Percentiles rank a stretch among this genome's conserved stretches.
Conservation (phyloP, 2,888 invertebrate species). For the Phoenoteleia sp. region DNA sequence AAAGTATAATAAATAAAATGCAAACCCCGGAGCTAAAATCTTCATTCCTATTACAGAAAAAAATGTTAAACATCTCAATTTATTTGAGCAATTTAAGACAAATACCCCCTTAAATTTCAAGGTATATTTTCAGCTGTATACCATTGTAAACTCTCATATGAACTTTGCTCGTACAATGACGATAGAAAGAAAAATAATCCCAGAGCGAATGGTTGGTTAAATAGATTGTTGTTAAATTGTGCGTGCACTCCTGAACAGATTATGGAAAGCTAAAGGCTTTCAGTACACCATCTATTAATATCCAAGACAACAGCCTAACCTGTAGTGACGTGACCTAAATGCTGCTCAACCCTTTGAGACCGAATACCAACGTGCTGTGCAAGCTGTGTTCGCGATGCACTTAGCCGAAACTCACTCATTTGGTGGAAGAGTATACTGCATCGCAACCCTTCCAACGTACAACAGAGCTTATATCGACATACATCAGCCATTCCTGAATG, state of each 20-base stretch:
- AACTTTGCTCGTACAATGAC: not conserved
- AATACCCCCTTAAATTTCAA: no score
- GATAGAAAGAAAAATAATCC: not conserved
- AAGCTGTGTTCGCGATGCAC: constrained; percentile 65
- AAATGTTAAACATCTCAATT: no score
- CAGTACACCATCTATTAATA: constrained; percentile 48
- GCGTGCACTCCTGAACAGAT: constrained; percentile 37
- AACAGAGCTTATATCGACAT: constrained; percentile 64
- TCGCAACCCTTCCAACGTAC: constrained; percentile 50
- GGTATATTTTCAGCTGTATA: no score
- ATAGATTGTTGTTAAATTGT: constrained; percentile 48
- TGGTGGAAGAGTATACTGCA: constrained; percentile 66
- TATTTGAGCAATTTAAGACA: no score
- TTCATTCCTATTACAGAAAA: no score
- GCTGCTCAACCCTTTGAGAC: constrained; percentile 73
- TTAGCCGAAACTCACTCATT: constrained; percentile 68
- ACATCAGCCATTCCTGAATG: constrained; percentile 54
- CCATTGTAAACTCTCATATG: no score
- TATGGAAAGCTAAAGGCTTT: constrained; percentile 59
- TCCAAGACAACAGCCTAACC: constrained; percentile 69
- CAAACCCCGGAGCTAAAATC: no score
- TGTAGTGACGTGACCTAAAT: constrained; percentile 75
- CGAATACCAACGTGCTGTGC: constrained; percentile 65
- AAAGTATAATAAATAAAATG: no score
- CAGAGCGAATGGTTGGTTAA: constrained; percentile 12